Evolutionary conservation across 2,797 vertebrate genomes (phyloP).

Genomic region (Megalops cyprinoides): DNA sequence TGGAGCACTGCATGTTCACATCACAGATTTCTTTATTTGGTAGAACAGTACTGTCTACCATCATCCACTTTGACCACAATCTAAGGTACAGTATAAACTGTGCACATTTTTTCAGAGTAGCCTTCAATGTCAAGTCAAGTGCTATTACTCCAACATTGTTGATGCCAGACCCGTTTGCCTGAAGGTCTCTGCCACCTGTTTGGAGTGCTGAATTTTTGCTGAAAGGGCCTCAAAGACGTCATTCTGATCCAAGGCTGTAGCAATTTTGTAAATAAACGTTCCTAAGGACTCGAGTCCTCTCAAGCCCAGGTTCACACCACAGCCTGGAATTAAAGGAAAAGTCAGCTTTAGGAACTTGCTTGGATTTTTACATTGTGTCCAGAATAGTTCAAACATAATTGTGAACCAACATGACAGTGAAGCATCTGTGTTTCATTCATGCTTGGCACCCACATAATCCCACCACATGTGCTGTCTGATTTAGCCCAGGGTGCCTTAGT

Average conservation of each 20-base stretch:
- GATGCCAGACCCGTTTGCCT: slow-evolving; percentile 71
- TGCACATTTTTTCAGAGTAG: not conserved
- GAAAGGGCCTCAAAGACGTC: slow-evolving; percentile 76
- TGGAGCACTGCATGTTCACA: not conserved
- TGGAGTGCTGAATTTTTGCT: slow-evolving; percentile 77
- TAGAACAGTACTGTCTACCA: not conserved
- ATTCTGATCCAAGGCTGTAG: slow-evolving; percentile 75
- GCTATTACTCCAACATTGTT: slow-evolving; percentile 70
- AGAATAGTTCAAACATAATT: not conserved
- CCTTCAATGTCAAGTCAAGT: not conserved
- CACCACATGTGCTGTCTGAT: no score
- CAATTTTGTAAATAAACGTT: slow-evolving; percentile 77
- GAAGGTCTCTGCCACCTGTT: slow-evolving; percentile 76
- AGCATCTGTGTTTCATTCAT: not conserved
- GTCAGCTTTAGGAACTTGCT: not conserved
- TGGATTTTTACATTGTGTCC: not conserved
- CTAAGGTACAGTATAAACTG: not conserved
- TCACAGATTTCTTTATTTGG: not conserved
- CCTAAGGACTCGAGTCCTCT: slow-evolving; percentile 76
- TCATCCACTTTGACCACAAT: not conserved
- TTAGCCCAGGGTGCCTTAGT: not conserved
- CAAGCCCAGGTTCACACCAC: slow-evolving; percentile 79
- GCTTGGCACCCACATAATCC: not conserved
- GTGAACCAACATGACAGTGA: not conserved
- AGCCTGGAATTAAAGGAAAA: slow-evolving; percentile 61